These are phyloP conservation scores for Mobula birostris DNA, from an alignment of 2,113 vertebrate species.

Conservation along the genomic window DNA sequence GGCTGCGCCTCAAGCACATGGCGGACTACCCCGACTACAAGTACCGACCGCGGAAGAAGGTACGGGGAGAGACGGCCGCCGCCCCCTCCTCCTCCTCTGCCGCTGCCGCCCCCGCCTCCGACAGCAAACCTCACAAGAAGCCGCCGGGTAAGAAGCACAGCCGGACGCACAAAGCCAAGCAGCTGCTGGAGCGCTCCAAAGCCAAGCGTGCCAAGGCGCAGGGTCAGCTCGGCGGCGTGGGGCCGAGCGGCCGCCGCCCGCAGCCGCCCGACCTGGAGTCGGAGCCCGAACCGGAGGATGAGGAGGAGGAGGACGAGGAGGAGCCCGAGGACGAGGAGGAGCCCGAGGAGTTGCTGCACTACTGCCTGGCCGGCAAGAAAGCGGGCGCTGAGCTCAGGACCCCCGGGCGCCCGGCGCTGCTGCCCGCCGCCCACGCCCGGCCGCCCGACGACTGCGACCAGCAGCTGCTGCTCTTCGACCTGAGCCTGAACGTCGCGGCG, in stretches of 20 bases:
- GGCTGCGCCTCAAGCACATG: conserved; percentile 28
- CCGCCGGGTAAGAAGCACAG: not conserved
- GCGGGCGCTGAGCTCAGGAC: no score
- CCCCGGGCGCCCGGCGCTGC: no score
- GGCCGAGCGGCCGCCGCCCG: not conserved
- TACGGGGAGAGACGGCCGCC: not conserved
- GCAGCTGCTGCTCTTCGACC: conserved; percentile 21
- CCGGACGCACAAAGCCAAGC: not conserved
- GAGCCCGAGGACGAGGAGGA: no score
- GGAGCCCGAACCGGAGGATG: not conserved
- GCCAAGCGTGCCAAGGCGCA: not conserved
- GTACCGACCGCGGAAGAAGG: conserved; percentile 22
- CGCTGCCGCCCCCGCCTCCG: no score
- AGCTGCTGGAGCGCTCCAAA: not conserved
- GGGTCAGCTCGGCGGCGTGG: not conserved
- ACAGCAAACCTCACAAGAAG: not conserved
- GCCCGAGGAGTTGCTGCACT: not conserved
- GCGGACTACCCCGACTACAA: conserved; percentile 33
- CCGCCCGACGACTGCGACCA: not conserved
- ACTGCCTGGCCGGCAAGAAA: no score
- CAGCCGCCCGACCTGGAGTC: no score
- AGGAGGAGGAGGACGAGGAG: not conserved
- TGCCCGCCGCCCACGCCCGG: not conserved
- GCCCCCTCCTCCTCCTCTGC: not conserved
- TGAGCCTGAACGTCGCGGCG: not conserved